Percentiles rank a stretch among this genome's conserved stretches.
Evolutionary conservation across 2,888 invertebrate genomes (phyloP).

Genomic region (Oxyteleia sp.): DNA sequence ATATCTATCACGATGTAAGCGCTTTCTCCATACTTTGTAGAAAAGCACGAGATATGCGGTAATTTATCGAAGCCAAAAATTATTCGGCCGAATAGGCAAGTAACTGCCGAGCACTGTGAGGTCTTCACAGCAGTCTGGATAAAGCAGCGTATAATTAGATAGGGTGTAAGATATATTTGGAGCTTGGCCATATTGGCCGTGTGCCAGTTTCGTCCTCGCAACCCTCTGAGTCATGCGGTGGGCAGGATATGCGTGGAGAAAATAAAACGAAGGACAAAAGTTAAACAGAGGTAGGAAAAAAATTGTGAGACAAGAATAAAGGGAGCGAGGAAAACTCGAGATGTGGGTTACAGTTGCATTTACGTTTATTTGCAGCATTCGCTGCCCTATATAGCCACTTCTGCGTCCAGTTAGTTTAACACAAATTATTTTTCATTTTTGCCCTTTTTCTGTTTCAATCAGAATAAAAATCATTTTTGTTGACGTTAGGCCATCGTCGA

Average conservation of each 20-base stretch:
- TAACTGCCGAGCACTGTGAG: slow-evolving; percentile 82
- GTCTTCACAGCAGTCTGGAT: slow-evolving; percentile 85
- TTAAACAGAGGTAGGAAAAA: slow-evolving; percentile 60
- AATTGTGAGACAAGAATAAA: slow-evolving; percentile 65
- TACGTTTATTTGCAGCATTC: slow-evolving; percentile 35
- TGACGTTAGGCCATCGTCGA: too few relatives aligned
- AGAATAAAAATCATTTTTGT: slow-evolving; percentile 18
- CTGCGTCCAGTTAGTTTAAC: background rate
- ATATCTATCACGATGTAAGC: slow-evolving; percentile 51
- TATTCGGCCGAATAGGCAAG: slow-evolving; percentile 80
- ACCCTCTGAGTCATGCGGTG: slow-evolving; percentile 74
- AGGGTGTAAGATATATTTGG: slow-evolving; percentile 87
- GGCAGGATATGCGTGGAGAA: slow-evolving; percentile 73
- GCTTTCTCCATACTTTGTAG: slow-evolving; percentile 55
- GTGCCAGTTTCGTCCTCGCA: slow-evolving; percentile 82
- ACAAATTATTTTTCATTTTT: background rate
- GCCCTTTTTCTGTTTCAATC: background rate
- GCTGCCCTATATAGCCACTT: slow-evolving; percentile 1
- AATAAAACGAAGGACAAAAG: slow-evolving; percentile 68
- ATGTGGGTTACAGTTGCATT: slow-evolving; percentile 52
- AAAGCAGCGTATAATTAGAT: slow-evolving; percentile 87
- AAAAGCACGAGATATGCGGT: slow-evolving; percentile 61
- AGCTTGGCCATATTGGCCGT: slow-evolving; percentile 85
- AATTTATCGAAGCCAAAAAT: slow-evolving; percentile 82
- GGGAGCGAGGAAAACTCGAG: slow-evolving; percentile 14